A percentile compares a stretch with the other conserved stretches of the same genome.
These are phyloP conservation scores for Drosophila pectinifera DNA, from an alignment of 1,140 invertebrate species.

Conservation along the genomic window DNA sequence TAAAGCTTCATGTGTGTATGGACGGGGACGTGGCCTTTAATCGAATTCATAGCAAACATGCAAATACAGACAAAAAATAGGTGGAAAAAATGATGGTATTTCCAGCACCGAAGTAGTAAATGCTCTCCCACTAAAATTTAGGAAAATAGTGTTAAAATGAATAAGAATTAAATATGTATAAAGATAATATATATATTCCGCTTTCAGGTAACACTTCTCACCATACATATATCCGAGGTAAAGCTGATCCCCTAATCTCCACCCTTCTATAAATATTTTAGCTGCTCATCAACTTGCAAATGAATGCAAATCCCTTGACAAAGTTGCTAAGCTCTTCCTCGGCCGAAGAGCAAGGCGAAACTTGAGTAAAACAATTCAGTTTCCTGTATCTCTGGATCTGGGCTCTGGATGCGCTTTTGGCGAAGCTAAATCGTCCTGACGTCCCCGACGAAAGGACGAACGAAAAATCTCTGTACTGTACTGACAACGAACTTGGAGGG, in stretches of 20 bases:
- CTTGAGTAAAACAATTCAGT: conserved; percentile 38
- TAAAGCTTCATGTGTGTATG: conserved; percentile 36
- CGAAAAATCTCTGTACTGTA: conserved; percentile 34
- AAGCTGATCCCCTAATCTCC: neutral
- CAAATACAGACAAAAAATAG: conserved; percentile 33
- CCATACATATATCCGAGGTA: too few relatives aligned
- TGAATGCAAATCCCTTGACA: conserved; percentile 20
- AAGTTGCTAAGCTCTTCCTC: conserved; percentile 1
- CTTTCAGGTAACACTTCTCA: neutral
- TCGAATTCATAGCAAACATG: conserved; percentile 48
- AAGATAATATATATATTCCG: neutral
- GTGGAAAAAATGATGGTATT: neutral
- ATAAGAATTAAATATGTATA: too few relatives aligned
- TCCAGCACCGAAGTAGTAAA: neutral
- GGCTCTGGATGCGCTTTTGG: conserved; percentile 32
- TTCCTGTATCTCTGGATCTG: conserved; percentile 12
- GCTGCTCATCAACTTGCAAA: conserved; percentile 8
- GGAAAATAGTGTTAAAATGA: too few relatives aligned
- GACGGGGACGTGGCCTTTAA: conserved; percentile 49
- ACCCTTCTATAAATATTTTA: neutral
- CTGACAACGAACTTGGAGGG: conserved; percentile 41
- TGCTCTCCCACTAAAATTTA: too few relatives aligned
- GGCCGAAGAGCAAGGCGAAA: conserved; percentile 5
- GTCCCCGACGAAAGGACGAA: conserved; percentile 6
- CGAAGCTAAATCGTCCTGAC: conserved; percentile 27